Percentiles rank a stretch among this genome's conserved stretches.
phyloP scores from a whole-genome alignment of 2,113 vertebrate genomes.

The Scytalopus superciliaris region DNA sequence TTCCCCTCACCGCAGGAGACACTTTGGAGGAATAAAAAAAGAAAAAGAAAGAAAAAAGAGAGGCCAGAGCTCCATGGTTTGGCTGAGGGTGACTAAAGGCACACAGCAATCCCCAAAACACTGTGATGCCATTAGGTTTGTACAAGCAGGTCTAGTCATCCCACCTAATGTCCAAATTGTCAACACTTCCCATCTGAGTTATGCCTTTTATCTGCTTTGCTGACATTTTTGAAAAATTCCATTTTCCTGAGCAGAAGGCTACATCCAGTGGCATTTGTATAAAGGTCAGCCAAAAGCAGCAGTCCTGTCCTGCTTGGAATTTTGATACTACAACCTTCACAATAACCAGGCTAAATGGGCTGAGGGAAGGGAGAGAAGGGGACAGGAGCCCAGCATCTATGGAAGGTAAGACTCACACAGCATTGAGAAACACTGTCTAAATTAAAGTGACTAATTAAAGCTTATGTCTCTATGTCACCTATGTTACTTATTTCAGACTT shows the following conservation, averaged over 20 bases:
- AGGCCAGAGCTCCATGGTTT: not conserved
- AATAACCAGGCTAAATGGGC: not conserved
- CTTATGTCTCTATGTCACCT: not conserved
- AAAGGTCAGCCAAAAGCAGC: conserved; percentile 18
- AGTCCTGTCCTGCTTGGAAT: not conserved
- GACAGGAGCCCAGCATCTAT: not conserved
- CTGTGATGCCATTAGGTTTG: not conserved
- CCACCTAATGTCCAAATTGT: not conserved
- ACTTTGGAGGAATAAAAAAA: not conserved
- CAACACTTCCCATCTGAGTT: not conserved
- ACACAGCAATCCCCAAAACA: not conserved
- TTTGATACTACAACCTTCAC: not conserved
- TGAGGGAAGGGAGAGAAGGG: not conserved
- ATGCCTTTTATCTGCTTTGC: not conserved
- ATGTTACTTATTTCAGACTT: not conserved
- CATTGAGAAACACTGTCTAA: not conserved
- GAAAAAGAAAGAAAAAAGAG: not conserved
- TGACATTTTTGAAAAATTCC: not conserved
- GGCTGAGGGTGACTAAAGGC: not conserved
- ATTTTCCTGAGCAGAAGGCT: not conserved
- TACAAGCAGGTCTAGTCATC: not conserved
- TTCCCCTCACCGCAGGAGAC: not conserved
- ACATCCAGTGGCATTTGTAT: not conserved
- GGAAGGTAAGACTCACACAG: not conserved
- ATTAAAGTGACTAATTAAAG: not conserved